A percentile compares a stretch with the other conserved stretches of the same genome.
These are phyloP conservation scores for Siderastrea radians DNA, from an alignment of 92 coral and sea anemone species.

Conservation along the genomic window DNA sequence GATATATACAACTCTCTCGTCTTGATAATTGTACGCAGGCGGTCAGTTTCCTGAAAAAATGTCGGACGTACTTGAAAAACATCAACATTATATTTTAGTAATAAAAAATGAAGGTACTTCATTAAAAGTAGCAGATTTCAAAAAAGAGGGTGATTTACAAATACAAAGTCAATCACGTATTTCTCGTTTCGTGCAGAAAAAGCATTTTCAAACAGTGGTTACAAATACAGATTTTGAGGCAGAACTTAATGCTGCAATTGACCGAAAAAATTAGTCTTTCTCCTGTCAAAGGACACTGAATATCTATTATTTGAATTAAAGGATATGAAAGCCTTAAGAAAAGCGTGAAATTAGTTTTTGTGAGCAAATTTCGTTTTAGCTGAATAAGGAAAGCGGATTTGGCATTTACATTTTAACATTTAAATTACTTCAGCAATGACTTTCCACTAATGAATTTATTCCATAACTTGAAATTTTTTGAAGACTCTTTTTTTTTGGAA, in stretches of 20 bases:
- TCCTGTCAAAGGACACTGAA: constrained; percentile 9
- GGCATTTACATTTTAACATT: constrained; percentile 4
- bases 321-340: constrained; percentile 2
- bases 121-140: constrained; percentile 20
- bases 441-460: constrained; percentile 7
- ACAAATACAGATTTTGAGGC: background rate
- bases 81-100: constrained; percentile 19
- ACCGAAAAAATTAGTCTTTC: constrained; percentile 8
- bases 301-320: background rate
- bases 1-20: constrained; percentile 23
- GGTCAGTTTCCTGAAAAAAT: constrained; percentile 1
- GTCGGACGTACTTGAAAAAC: constrained; percentile 38
- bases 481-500: background rate
- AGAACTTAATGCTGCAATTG: constrained; percentile 7
- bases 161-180: background rate
- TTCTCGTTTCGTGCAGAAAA: background rate
- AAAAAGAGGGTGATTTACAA: background rate
- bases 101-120: constrained; percentile 36
- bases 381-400: constrained; percentile 8
- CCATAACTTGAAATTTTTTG: background rate
- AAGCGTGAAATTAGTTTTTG: constrained; percentile 34
- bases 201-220: background rate
- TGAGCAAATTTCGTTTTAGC: constrained; percentile 21
- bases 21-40: constrained; percentile 25
- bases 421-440: constrained; percentile 23